phyloP scores from a whole-genome alignment of 2,888 invertebrate species.

The Ceratothoa steindachneri region DNA sequence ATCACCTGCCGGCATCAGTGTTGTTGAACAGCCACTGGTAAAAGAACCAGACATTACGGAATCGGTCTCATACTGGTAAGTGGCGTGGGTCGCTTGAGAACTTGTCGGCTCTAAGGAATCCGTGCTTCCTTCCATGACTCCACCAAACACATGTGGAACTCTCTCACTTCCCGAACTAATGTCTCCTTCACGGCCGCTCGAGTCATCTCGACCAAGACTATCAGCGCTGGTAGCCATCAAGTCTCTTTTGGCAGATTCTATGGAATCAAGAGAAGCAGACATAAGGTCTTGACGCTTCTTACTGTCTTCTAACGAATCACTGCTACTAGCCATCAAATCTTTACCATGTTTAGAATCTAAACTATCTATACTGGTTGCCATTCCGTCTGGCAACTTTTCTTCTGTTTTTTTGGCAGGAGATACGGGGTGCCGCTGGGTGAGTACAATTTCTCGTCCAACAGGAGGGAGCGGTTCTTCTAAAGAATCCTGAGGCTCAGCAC shows the following conservation, averaged over 20 bases:
- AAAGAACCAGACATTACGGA: slow-evolving; percentile 81
- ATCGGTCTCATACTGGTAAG: slow-evolving; percentile 76
- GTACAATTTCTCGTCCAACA: slow-evolving; percentile 24
- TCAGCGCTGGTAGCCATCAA: slow-evolving; percentile 47
- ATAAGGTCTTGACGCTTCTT: slow-evolving; percentile 49
- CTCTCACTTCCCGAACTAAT: slow-evolving; percentile 48
- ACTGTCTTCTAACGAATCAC: slow-evolving; percentile 63
- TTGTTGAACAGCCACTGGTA: slow-evolving; percentile 77
- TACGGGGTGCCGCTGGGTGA: slow-evolving; percentile 10
- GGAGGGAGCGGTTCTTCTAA: slow-evolving; percentile 38
- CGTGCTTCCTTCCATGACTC: slow-evolving; percentile 62
- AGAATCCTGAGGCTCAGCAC: slow-evolving; percentile 47
- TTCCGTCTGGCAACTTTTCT: slow-evolving; percentile 31
- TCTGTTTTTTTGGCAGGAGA: slow-evolving; percentile 7
- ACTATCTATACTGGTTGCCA: slow-evolving; percentile 49
- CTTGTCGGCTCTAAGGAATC: slow-evolving; percentile 70
- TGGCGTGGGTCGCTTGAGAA: slow-evolving; percentile 74
- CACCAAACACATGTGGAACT: slow-evolving; percentile 49
- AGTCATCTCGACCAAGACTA: slow-evolving; percentile 43
- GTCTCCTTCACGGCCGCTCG: slow-evolving; percentile 52
- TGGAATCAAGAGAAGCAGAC: slow-evolving; percentile 58
- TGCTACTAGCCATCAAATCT: slow-evolving; percentile 59
- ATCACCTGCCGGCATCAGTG: slow-evolving; percentile 73
- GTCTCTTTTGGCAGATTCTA: slow-evolving; percentile 53
- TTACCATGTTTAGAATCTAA: slow-evolving; percentile 47